Evolutionary conservation across 30 jellyfish, hydroid and myxozoan species (phyloP), one percentile per base, ranked within the genome.

Genomic region (Nemopilema nomurai): DNA sequence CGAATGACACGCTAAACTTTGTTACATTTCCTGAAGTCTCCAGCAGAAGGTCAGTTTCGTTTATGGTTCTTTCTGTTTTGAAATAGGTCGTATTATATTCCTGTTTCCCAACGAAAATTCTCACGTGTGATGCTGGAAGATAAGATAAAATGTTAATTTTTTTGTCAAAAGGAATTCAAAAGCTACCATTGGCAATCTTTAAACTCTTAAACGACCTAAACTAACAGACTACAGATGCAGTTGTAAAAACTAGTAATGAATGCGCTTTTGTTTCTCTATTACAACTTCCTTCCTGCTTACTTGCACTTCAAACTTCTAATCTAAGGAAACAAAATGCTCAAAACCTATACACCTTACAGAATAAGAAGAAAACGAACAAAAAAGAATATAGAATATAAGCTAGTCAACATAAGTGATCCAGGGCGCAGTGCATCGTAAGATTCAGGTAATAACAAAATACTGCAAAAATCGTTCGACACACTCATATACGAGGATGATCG

Each of bases 31-130:
- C 87, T 16, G 79, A 23, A n/a, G 49, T 52, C 31, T 18, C 26
- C 63, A 68, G 72, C 0, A 23, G 23, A 21, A 82, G 32, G 28
- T 70, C 82, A 21, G 91, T 69, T 49, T 62, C 91, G 69, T 82
- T 82, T 49, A 82, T 68, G 17, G 62, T 71, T 23, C 32, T 20
- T 1, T 75, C 18, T 0, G 74, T 49, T 3, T 28, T 69, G 33
- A 82, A 70, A 18, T 69, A 16, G 21, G 41, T 50, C 9, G 57
- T 4, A 50, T 62, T 49, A 28, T 69, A 57, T 21, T 51, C 81
- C 20, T 73, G 23, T 51, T 50, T 63, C 4, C 52, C 67, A 13
- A 69, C 75, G 81, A 84, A 31, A 4, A 31, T 49, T 3, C 67
- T 49, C 23, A 53, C 71, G 1, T 50, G 16, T 63, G 89, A 24